Conservation (phyloP, 2,797 vertebrate genomes). For the Acropternis orthonyx region DNA sequence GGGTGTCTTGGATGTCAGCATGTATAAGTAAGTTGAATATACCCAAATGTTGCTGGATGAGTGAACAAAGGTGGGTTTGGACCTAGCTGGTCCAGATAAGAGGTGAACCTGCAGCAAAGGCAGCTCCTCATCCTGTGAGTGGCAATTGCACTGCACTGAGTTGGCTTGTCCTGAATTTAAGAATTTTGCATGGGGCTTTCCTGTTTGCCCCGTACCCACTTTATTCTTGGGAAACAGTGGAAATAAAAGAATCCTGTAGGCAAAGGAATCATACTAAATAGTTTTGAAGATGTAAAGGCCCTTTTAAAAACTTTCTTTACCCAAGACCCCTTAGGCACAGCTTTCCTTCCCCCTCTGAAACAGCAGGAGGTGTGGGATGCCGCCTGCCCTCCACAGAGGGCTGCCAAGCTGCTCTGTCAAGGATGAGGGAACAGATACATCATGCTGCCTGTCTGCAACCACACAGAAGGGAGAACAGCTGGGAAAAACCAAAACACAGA, state of each 20-base stretch:
- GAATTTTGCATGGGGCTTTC: background rate
- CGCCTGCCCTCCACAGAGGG: background rate
- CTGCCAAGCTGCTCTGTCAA: background rate
- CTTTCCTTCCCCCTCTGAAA: background rate
- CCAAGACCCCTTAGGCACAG: rapidly evolving
- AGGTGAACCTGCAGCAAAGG: background rate
- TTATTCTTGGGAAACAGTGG: background rate
- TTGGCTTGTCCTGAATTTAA: background rate
- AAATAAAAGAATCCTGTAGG: background rate
- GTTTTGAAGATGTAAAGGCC: background rate
- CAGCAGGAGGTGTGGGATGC: background rate
- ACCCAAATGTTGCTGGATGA: background rate
- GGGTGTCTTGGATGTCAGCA: background rate
- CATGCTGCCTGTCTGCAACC: background rate
- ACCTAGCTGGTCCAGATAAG: background rate
- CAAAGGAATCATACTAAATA: background rate
- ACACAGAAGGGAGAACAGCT: background rate
- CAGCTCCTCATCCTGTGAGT: background rate
- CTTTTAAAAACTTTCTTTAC: background rate
- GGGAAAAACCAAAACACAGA: background rate
- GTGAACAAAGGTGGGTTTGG: background rate
- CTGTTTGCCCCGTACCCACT: background rate
- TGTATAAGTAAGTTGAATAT: background rate
- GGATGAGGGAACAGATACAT: background rate
- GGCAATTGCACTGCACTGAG: background rate